Conservation (phyloP, 2,113 vertebrate species). For the Machaerirhynchus nigripectus region DNA sequence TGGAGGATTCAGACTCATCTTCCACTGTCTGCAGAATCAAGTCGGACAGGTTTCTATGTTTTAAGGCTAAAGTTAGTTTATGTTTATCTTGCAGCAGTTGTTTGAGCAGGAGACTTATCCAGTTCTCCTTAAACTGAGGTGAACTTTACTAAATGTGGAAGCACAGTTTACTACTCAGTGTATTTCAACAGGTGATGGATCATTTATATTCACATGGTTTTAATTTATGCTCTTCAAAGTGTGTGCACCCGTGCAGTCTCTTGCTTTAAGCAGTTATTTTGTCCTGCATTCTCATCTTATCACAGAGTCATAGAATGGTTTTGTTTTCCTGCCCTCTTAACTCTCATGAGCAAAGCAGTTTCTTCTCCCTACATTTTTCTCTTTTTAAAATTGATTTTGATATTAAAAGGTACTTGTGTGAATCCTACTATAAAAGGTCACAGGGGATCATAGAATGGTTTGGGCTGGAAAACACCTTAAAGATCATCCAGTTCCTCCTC, state of each 20-base stretch:
- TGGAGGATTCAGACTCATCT: neutral
- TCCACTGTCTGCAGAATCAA: neutral
- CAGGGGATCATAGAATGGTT: neutral
- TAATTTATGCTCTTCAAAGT: neutral
- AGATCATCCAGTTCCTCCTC: neutral
- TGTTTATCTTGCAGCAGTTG: neutral
- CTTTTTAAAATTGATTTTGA: neutral
- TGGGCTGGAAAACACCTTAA: neutral
- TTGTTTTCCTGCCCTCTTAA: neutral
- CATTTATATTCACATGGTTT: neutral
- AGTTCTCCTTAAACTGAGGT: neutral
- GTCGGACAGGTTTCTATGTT: neutral
- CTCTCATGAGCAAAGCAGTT: neutral
- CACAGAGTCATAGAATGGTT: neutral
- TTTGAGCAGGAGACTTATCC: neutral
- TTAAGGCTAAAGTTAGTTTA: neutral
- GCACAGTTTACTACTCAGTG: neutral
- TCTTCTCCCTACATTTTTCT: neutral
- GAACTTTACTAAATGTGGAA: neutral
- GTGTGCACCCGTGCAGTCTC: neutral
- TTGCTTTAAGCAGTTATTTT: neutral
- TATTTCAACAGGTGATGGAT: neutral
- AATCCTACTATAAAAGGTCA: neutral
- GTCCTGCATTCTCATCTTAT: neutral
- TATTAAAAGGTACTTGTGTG: neutral